Evolutionary conservation across 2,888 invertebrate genomes (phyloP), one percentile per base, ranked within the genome.

Genomic region (Nomada ferruginata): DNA sequence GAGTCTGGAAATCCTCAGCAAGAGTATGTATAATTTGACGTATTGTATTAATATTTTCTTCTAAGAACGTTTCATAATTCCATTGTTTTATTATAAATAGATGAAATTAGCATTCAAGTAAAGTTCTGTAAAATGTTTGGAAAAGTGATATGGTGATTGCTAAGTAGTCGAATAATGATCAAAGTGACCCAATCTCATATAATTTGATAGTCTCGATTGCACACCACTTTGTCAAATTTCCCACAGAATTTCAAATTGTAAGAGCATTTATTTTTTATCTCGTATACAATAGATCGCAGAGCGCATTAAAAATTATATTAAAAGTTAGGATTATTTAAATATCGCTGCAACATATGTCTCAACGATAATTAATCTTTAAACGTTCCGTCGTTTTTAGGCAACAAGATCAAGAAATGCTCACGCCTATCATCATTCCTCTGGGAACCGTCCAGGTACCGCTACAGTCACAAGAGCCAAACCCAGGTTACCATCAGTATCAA

Each of bases 1-100:
- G 97, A 98, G 92, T 97, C 97, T 89, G 97, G 97, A 80, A 96
- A 96, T 87, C 92, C 92, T 18, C 94, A 95, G 59, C 96, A 96
- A 91, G 95, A 94, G 95, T 95, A 92, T 89, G 91, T 89, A 60
- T 18, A 59, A 70, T 63, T 53, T 23, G 65, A 13, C 11, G 18
- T 11, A 10, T 55, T 55, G 23, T 53, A 53, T n/a, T 2, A 3
- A 10, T 20, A 61, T 44, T 61, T 15, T 2, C 0, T 29, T 18
- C 5, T 1, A 42, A 61, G 10, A 10, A 42, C 3, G 15, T 0
- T 47, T 15, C 1, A 2, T 4, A 47, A 47, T 47, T 47, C 15
- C 47, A 47, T 10, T 47, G 11, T 61, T 42, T 61, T 3, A 42
- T 4, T 42, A 42, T 13, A 47, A 47, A 47, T 15, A 15, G 13